Evolutionary conservation across 2,797 vertebrate species (phyloP).

Genomic region (Eutrigla gurnardus): DNA sequence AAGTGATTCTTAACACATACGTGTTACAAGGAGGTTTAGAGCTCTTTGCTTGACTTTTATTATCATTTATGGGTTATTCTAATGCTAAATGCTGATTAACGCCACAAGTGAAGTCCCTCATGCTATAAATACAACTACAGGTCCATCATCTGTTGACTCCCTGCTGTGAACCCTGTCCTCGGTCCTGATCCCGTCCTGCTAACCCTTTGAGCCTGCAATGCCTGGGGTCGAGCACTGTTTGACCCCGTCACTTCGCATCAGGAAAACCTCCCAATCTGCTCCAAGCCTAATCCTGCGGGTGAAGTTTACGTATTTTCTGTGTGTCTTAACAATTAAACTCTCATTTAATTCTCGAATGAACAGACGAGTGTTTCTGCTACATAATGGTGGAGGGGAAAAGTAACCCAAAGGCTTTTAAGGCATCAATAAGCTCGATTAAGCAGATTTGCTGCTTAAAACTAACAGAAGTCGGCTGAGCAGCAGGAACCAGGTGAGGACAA

Average conservation of each 20-base stretch:
- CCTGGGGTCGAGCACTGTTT: conserved; percentile 69
- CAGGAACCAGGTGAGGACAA: conserved; percentile 65
- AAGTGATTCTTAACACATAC: conserved; percentile 39
- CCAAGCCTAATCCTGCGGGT: conserved; percentile 19
- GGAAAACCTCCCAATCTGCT: conserved; percentile 30
- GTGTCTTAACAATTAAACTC: conserved; percentile 13
- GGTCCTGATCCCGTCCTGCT: conserved; percentile 50
- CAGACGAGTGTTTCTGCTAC: conserved; percentile 10
- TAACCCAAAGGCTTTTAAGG: background rate
- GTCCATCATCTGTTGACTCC: conserved; percentile 52
- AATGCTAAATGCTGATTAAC: conserved; percentile 6
- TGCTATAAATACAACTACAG: conserved; percentile 43
- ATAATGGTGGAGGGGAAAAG: background rate
- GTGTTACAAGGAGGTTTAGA: conserved; percentile 17
- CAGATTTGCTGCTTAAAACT: conserved; percentile 7
- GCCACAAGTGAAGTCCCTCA: background rate
- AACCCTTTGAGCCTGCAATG: conserved; percentile 79
- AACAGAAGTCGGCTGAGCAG: conserved; percentile 18
- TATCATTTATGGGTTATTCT: background rate
- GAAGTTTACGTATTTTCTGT: conserved; percentile 9
- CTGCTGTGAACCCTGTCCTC: conserved; percentile 39
- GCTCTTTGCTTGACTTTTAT: background rate
- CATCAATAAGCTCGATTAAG: background rate
- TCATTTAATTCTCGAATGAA: conserved; percentile 6
- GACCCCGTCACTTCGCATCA: conserved; percentile 64